Conservation (phyloP, 2,888 invertebrate species). For the Agonopterix subpropinquella region DNA sequence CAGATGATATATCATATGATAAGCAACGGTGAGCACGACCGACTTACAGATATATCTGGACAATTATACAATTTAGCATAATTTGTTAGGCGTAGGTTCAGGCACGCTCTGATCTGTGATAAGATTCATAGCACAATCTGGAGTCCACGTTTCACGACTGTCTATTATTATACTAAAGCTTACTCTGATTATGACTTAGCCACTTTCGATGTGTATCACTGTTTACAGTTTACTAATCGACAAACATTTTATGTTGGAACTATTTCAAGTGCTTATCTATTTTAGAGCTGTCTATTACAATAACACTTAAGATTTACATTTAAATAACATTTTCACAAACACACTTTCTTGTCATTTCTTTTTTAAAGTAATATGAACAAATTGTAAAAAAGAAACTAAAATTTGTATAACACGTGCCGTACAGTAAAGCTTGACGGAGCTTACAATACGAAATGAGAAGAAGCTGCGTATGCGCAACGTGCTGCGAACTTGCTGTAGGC, state of each 20-base stretch:
- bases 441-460: slow-evolving; percentile 27
- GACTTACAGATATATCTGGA: slow-evolving; percentile 32
- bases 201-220: slow-evolving; percentile 1
- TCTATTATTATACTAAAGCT: no score
- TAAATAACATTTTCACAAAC: no score
- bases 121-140: slow-evolving; percentile 33
- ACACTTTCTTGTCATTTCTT: no score
- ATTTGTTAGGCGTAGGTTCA: slow-evolving; percentile 25
- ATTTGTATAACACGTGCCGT: no score
- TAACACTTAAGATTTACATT: no score
- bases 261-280: no score
- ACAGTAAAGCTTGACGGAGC: slow-evolving; percentile 16
- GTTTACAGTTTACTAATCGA: slow-evolving; percentile 2
- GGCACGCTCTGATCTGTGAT: slow-evolving; percentile 37
- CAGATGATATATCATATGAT: slow-evolving; percentile 66
- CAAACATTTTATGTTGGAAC: neutral
- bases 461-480: slow-evolving; percentile 27
- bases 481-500: slow-evolving; percentile 32
- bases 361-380: no score
- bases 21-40: slow-evolving; percentile 60
- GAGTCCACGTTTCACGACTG: slow-evolving; percentile 22
- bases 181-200: neutral
- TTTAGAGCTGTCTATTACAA: no score
- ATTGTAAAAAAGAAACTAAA: no score
- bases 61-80: slow-evolving; percentile 28